These are phyloP conservation scores for Hucho hucho DNA, from an alignment of 2,113 vertebrate genomes.

Conservation along the genomic window DNA sequence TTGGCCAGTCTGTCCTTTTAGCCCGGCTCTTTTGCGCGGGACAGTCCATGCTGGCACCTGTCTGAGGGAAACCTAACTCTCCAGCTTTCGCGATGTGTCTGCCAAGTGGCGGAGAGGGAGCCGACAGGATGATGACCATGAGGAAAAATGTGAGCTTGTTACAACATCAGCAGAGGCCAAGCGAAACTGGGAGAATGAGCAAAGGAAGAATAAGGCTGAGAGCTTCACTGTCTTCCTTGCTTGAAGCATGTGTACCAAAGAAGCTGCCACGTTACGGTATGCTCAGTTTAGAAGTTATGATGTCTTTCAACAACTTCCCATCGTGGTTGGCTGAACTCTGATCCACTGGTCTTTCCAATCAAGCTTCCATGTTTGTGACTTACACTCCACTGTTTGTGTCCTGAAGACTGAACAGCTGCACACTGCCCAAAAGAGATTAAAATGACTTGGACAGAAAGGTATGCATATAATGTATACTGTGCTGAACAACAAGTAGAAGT, in stretches of 20 bases:
- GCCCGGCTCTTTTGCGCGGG: not conserved
- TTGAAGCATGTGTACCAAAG: not conserved
- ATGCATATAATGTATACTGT: not conserved
- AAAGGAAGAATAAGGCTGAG: not conserved
- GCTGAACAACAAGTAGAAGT: not conserved
- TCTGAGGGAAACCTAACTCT: slow-evolving; percentile 24
- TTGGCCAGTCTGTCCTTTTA: not conserved
- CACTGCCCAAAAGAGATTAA: not conserved
- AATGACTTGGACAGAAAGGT: not conserved
- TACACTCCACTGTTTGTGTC: slow-evolving; percentile 3
- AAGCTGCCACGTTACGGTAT: not conserved
- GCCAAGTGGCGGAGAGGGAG: slow-evolving; percentile 4
- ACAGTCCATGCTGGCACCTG: not conserved
- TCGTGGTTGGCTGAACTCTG: not conserved
- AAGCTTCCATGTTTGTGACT: not conserved
- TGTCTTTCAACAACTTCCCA: not conserved
- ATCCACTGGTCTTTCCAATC: not conserved
- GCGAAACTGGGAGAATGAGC: not conserved
- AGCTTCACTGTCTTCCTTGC: not conserved
- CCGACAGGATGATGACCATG: slow-evolving; percentile 3
- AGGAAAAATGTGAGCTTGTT: slow-evolving; percentile 9
- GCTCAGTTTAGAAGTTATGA: not conserved
- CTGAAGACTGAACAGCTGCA: not conserved
- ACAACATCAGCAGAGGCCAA: slow-evolving; percentile 25
- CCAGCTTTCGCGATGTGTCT: not conserved